Conservation (phyloP, 2,888 invertebrate species). For the Chouioia cunea region DNA sequence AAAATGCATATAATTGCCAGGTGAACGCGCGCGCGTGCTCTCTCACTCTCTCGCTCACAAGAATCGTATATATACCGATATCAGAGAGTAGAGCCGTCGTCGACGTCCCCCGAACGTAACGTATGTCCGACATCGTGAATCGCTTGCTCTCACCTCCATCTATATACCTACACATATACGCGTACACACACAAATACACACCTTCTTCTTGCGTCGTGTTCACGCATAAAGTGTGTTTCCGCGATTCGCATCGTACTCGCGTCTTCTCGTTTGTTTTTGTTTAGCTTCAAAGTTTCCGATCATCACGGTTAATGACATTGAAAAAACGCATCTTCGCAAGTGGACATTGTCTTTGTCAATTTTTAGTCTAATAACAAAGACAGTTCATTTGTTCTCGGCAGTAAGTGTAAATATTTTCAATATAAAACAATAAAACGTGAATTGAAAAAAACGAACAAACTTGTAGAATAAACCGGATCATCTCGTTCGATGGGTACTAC, state of each 20-base stretch:
- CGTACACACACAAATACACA: slow-evolving; percentile 34
- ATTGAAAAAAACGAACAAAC: too few relatives aligned
- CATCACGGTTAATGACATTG: not conserved
- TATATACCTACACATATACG: slow-evolving; percentile 12
- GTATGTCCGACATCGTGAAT: slow-evolving; percentile 45
- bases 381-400: too few relatives aligned
- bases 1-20: slow-evolving; percentile 62
- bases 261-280: not conserved
- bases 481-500: too few relatives aligned
- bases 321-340: too few relatives aligned
- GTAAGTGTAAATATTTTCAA: too few relatives aligned
- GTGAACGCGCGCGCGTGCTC: not conserved
- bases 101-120: slow-evolving; percentile 42
- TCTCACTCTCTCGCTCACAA: too few relatives aligned
- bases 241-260: slow-evolving; percentile 1
- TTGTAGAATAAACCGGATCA: too few relatives aligned
- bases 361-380: too few relatives aligned
- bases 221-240: not conserved
- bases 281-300: not conserved
- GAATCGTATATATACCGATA: slow-evolving; percentile 48
- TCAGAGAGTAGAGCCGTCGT: slow-evolving; percentile 36
- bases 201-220: slow-evolving; percentile 9
- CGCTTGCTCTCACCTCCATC: slow-evolving; percentile 34
- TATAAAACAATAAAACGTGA: too few relatives aligned
- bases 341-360: too few relatives aligned